phyloP scores from a whole-genome alignment of 2,797 vertebrate species.

The Aplochiton taeniatus region DNA sequence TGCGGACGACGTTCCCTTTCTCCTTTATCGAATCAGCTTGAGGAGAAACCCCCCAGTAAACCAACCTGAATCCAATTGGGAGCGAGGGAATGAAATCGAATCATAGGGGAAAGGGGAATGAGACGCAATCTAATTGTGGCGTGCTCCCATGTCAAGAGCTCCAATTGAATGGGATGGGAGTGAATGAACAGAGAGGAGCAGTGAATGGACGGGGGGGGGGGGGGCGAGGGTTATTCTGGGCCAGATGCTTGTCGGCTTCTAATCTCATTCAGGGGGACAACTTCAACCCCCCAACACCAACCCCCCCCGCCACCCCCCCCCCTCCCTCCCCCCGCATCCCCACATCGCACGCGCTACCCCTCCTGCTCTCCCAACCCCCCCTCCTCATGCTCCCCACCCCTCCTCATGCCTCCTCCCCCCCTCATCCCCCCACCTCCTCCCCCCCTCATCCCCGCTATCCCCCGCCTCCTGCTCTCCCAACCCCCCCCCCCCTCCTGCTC shows the following conservation, averaged over 20 bases:
- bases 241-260: constrained; percentile 5
- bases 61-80: constrained; percentile 30
- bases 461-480: too few species aligned
- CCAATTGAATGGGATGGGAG: background rate
- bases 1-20: background rate
- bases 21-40: background rate
- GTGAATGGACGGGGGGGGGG: background rate
- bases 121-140: constrained; percentile 20
- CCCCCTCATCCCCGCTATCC: too few species aligned
- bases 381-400: too few species aligned
- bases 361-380: too few species aligned
- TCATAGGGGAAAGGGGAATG: constrained; percentile 26
- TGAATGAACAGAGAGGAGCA: constrained; percentile 6
- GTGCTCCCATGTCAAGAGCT: constrained; percentile 1
- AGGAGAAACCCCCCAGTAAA: constrained; percentile 26
- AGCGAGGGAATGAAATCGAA: constrained; percentile 30
- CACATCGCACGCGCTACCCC: too few species aligned
- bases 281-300: too few species aligned
- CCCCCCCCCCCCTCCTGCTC: too few species aligned
- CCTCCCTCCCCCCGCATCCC: too few species aligned
- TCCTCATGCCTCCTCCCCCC: too few species aligned
- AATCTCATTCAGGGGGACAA: background rate
- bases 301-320: too few species aligned
- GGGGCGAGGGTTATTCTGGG: background rate
- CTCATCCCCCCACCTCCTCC: too few species aligned